A percentile compares a stretch with the other conserved stretches of the same genome.
These are phyloP conservation scores for Eutolmus rufibarbis DNA, from an alignment of 2,888 invertebrate species.

Conservation along the genomic window DNA sequence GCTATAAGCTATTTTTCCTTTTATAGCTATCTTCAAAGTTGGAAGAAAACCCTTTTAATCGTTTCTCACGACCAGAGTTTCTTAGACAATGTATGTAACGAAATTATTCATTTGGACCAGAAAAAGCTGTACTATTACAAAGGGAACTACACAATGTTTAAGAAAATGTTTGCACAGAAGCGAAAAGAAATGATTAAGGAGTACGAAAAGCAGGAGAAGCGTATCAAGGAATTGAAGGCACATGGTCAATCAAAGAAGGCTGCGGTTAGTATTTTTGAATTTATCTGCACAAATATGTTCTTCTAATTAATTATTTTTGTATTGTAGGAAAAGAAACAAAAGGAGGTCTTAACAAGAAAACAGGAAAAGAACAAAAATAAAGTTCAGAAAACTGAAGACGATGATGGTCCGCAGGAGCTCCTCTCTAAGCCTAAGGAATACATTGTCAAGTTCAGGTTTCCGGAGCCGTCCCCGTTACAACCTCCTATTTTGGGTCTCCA, in stretches of 20 bases:
- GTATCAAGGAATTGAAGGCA: constrained; percentile 92
- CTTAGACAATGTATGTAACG: constrained; percentile 98
- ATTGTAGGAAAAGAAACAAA: constrained; percentile 82
- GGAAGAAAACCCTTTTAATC: constrained; percentile 98
- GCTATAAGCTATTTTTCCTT: too few relatives aligned
- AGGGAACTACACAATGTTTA: constrained; percentile 97
- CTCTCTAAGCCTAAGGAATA: constrained; percentile 93
- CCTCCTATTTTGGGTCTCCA: constrained; percentile 97
- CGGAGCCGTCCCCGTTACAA: constrained; percentile 94
- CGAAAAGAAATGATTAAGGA: constrained; percentile 94
- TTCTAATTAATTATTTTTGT: constrained; percentile 15
- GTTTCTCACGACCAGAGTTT: constrained; percentile 99
- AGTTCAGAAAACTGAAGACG: constrained; percentile 80
- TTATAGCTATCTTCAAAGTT: constrained; percentile 75
- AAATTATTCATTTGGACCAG: constrained; percentile 95
- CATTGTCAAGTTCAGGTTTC: constrained; percentile 96
- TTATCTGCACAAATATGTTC: not conserved
- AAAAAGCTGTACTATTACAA: constrained; percentile 96
- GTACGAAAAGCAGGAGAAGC: constrained; percentile 97
- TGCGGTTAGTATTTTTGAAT: constrained; percentile 68
- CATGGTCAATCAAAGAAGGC: constrained; percentile 95
- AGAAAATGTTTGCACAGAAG: constrained; percentile 98
- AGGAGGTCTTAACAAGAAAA: constrained; percentile 87
- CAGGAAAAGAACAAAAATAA: constrained; percentile 90
- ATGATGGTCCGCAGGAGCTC: constrained; percentile 80